A percentile compares a stretch with the other conserved stretches of the same genome.
Evolutionary conservation across 2,113 vertebrate genomes (phyloP).

Genomic region (Eretmochelys imbricata): DNA sequence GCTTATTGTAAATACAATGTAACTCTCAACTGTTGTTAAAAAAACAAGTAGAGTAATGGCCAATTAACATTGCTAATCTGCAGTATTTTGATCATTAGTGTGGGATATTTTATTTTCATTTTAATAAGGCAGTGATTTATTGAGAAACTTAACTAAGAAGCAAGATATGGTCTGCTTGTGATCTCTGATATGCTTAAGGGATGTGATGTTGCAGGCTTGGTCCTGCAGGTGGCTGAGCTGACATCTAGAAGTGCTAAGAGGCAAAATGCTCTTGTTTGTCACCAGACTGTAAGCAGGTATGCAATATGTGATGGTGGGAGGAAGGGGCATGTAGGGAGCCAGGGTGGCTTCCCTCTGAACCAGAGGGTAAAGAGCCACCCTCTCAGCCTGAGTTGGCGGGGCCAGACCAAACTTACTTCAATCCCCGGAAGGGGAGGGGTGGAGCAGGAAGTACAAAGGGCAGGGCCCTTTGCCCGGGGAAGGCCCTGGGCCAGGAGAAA

Average conservation of each 20-base stretch:
- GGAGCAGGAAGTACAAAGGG: too few relatives aligned
- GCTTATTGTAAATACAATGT: slow-evolving; percentile 59
- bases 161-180: slow-evolving; percentile 65
- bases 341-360: too few relatives aligned
- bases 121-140: slow-evolving; percentile 72
- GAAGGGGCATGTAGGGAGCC: not conserved
- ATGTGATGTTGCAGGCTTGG: slow-evolving; percentile 55
- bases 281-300: not conserved
- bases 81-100: slow-evolving; percentile 54
- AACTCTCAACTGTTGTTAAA: slow-evolving; percentile 61
- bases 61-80: slow-evolving; percentile 55
- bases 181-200: slow-evolving; percentile 54
- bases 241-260: slow-evolving; percentile 46
- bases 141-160: slow-evolving; percentile 43
- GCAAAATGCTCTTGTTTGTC: not conserved
- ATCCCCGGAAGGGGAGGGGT: too few relatives aligned
- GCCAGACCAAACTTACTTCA: too few relatives aligned
- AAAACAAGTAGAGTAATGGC: slow-evolving; percentile 37
- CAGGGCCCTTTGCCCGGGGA: too few relatives aligned
- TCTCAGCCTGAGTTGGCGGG: too few relatives aligned
- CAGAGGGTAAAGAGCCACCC: too few relatives aligned
- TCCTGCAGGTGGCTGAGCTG: slow-evolving; percentile 25
- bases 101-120: slow-evolving; percentile 43
- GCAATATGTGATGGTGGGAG: not conserved
- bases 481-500: too few relatives aligned